Base-by-base conservation (phyloP, 2,888 invertebrate species). In the Orchestes rusci region DNA sequence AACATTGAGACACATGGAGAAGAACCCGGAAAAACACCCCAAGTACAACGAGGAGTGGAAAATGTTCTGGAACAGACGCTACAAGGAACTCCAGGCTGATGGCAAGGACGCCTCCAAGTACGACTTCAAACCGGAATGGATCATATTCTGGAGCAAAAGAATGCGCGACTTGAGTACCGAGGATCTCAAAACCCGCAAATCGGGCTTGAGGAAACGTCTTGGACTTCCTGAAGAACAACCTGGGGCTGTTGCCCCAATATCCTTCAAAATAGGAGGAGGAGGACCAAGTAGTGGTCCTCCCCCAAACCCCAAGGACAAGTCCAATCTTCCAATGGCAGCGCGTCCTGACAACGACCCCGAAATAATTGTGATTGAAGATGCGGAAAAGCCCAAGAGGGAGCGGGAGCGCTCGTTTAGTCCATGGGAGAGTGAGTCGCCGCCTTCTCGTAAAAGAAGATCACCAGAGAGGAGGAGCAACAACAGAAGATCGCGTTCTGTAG, bases 41-140 rank as follows among this genome's bases (percentile, higher is more conserved):
- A 74, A 83, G 2, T 91, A 91, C 64, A 84, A 86, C 0, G 86
- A 87, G 34, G 91, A 91, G 62, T 91, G 91, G 91, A 89, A 89
- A 61, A 82, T 80, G 61, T 90, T 89, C 64, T 91, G 90, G 90
- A 88, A 88, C 64, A 73, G 76, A 7, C 77, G 88, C 60, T 63
- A 63, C 41, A 62, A 63, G 43, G 62, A 63, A 43, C 52, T 63
- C 27, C 62, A 63, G 48, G 43, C 51, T 1, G 55, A 58, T 48
- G 60, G 60, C 3, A 79, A 80, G 63, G 87, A 91, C 63, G 82
- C 86, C 0, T 74, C 80, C 20, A 82, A 80, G 52, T 80, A 89
- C 61, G 89, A 91, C 61, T 91, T 87, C 63, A 89, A 89, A 56
- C 85, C 88, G 1, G 91, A 91, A 59, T 91, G 91, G 91, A 88